A percentile compares a stretch with the other conserved stretches of the same genome.
Conservation (phyloP, 2,797 vertebrate species). For the Sebastes cheni region DNA sequence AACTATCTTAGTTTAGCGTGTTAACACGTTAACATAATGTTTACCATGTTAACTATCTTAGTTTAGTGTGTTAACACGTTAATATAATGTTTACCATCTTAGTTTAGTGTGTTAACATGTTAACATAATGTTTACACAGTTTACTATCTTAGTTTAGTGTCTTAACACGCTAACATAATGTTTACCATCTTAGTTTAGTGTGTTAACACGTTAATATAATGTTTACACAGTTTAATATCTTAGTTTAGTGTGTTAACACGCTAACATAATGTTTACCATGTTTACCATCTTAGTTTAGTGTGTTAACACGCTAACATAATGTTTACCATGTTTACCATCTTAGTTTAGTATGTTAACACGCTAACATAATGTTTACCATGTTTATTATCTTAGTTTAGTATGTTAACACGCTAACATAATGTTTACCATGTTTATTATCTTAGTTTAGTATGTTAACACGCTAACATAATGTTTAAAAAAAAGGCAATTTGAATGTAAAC, state of each 20-base stretch:
- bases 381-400: background rate
- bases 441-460: too few relatives aligned
- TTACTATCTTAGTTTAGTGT: background rate
- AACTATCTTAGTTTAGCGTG: background rate
- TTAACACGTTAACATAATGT: background rate
- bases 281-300: too few relatives aligned
- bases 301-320: too few relatives aligned
- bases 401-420: too few relatives aligned
- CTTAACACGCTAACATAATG: too few relatives aligned
- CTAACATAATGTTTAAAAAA: background rate
- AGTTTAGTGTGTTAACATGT: too few relatives aligned
- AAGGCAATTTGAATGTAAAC: background rate
- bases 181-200: background rate
- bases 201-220: fast-evolving
- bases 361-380: background rate
- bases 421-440: too few relatives aligned
- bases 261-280: fast-evolving
- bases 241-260: too few relatives aligned
- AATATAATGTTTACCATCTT: too few relatives aligned
- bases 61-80: background rate
- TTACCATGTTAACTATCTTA: background rate
- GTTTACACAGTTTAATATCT: too few relatives aligned
- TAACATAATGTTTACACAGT: too few relatives aligned
- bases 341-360: too few relatives aligned
- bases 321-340: background rate